Base-by-base conservation (phyloP, 30 jellyfish, hydroid and myxozoan species). In the Cassiopea andromeda region DNA sequence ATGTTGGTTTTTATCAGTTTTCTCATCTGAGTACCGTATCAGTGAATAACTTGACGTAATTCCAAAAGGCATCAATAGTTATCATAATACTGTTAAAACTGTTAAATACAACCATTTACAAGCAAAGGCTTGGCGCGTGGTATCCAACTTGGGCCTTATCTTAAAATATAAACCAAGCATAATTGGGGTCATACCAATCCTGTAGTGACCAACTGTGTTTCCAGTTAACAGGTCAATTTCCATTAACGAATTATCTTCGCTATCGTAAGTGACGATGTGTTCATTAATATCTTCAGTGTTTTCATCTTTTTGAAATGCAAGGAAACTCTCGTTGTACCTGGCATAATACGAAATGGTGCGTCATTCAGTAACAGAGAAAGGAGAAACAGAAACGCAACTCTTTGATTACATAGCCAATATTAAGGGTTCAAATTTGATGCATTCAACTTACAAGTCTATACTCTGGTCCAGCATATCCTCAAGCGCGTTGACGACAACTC, bases 191-290 rank as follows among this genome's bases (percentile, higher is more conserved):
- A 10, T 77, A 93, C 98, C 97, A 46, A 93, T 45, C 47, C 59
- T 44, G 57, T 79, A 89, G 9, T 57, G 86, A 3, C 73, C 70
- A 58, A 78, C 66, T 1, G 94, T 84, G 46, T 54, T 54, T 48
- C 98, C 98, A 1, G 95, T 54, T 9, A 58, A 43, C 9, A 93
- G 69, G 43, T 88, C 97, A 58, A 93, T 93, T 57, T 87, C 92
- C 72, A 84, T 19, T 87, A 93, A 73, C 8, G 66, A 38, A 43
- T 84, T 80, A 7, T 78, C 80, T 38, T 88, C 97, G 0, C 47
- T 46, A 77, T 93, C 98, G 9, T 87, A 58, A 1, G 94, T 60
- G 1, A 93, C 47, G 60, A 93, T 83, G 50, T 84, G 91, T 60
- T 93, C 98, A 18, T 80, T 85, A 2, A 19, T 72, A 46, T 46